phyloP scores from a whole-genome alignment of 2,113 vertebrate genomes.

The Calcarius ornatus region DNA sequence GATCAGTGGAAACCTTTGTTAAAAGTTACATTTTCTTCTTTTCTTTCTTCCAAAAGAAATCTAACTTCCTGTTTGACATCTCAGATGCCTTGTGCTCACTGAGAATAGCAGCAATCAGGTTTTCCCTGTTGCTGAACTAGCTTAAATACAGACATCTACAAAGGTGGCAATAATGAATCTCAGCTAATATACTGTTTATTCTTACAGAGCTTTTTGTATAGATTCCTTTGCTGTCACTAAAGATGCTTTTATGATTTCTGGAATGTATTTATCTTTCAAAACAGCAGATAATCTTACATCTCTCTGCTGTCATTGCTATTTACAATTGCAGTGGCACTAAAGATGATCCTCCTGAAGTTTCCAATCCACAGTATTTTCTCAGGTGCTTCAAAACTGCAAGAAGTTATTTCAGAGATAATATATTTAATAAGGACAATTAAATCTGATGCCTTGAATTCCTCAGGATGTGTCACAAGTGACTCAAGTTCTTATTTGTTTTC shows the following conservation, averaged over 20 bases:
- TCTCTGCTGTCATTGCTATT: conserved; percentile 61
- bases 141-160: conserved; percentile 14
- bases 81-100: background rate
- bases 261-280: conserved; percentile 58
- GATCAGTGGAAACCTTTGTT: background rate
- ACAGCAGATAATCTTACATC: conserved; percentile 63
- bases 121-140: background rate
- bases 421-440: conserved; percentile 63
- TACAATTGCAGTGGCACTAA: conserved; percentile 59
- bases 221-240: conserved; percentile 45
- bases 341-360: conserved; percentile 67
- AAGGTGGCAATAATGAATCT: conserved; percentile 19
- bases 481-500: conserved; percentile 29
- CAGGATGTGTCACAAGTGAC: background rate
- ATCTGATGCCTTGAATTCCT: conserved; percentile 68
- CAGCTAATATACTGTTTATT: conserved; percentile 53
- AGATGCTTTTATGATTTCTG: conserved; percentile 63
- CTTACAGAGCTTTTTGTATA: conserved; percentile 17
- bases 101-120: background rate
- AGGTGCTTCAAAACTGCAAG: conserved; percentile 61
- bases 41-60: background rate
- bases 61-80: background rate
- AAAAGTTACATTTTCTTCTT: background rate
- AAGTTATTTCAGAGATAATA: conserved; percentile 60
- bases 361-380: conserved; percentile 64